Conservation (phyloP, 2,888 invertebrate genomes). For the Pheosia gnoma region DNA sequence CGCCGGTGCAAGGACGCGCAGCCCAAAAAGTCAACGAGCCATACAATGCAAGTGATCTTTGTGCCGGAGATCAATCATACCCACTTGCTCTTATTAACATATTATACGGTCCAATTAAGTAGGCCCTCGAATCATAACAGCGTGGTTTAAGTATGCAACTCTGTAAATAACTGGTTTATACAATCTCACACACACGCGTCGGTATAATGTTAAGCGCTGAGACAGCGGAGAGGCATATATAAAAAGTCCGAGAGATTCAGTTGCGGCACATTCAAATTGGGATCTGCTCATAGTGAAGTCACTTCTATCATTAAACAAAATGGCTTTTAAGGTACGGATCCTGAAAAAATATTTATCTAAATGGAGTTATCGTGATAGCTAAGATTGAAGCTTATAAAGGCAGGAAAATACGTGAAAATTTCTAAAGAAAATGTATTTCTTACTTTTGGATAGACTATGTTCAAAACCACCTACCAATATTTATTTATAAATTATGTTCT, state of each 20-base stretch:
- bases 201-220: slow-evolving; percentile 51
- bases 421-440: too few relatives aligned
- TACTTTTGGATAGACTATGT: not conserved
- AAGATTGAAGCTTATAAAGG: too few relatives aligned
- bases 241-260: slow-evolving; percentile 60
- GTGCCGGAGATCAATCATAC: slow-evolving; percentile 63
- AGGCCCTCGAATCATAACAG: slow-evolving; percentile 27
- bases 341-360: not conserved
- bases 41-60: slow-evolving; percentile 72
- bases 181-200: slow-evolving; percentile 34
- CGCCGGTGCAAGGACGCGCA: slow-evolving; percentile 52
- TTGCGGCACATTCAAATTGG: slow-evolving; percentile 71
- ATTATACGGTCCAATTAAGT: slow-evolving; percentile 49
- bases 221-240: slow-evolving; percentile 62
- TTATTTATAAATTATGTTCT: too few relatives aligned
- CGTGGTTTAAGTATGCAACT: slow-evolving; percentile 42
- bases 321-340: slow-evolving; percentile 74
- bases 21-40: slow-evolving; percentile 54
- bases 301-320: slow-evolving; percentile 53
- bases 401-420: too few relatives aligned
- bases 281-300: slow-evolving; percentile 65
- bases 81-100: slow-evolving; percentile 55
- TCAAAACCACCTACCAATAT: not conserved
- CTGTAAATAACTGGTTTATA: slow-evolving; percentile 57
- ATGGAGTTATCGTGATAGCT: too few relatives aligned